Evolutionary conservation across 2,797 vertebrate genomes (phyloP).

Genomic region (Crenuchus spilurus): DNA sequence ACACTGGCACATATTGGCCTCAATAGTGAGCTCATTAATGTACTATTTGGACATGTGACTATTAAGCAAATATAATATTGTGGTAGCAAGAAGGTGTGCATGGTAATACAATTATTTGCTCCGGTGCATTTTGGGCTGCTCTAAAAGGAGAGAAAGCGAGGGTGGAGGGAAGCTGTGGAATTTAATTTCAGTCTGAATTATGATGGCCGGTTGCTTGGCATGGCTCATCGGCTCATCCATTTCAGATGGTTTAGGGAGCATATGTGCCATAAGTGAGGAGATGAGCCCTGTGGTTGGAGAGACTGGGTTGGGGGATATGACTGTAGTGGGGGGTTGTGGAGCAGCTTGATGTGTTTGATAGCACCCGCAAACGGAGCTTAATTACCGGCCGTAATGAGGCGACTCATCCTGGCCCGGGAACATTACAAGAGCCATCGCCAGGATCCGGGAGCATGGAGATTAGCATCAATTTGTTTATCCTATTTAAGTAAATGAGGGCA

Average conservation of each 20-base stretch:
- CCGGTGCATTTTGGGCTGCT: conserved; percentile 26
- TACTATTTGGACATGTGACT: conserved; percentile 25
- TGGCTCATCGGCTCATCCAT: conserved; percentile 54
- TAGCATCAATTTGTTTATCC: conserved; percentile 35
- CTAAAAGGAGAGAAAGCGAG: not conserved
- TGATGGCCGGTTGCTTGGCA: conserved; percentile 39
- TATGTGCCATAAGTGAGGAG: conserved; percentile 46
- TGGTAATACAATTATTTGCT: conserved; percentile 47
- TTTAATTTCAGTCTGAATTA: conserved; percentile 61
- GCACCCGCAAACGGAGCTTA: conserved; percentile 38
- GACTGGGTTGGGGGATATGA: not conserved
- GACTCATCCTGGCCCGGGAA: conserved; percentile 40
- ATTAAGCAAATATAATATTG: conserved; percentile 49
- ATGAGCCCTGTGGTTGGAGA: conserved; percentile 31
- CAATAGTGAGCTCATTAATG: not conserved
- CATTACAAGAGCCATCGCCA: conserved; percentile 38
- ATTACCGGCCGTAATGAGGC: conserved; percentile 46
- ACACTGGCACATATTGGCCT: not conserved
- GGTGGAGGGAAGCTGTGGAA: conserved; percentile 35
- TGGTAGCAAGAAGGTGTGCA: conserved; percentile 16
- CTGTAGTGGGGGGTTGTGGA: not conserved
- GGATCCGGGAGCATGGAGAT: conserved; percentile 31
- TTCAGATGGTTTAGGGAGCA: conserved; percentile 51
- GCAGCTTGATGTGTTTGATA: conserved; percentile 32
- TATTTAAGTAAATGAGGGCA: conserved; percentile 35